Conservation (phyloP, 2,888 invertebrate genomes). For the Synergus itoensis region DNA sequence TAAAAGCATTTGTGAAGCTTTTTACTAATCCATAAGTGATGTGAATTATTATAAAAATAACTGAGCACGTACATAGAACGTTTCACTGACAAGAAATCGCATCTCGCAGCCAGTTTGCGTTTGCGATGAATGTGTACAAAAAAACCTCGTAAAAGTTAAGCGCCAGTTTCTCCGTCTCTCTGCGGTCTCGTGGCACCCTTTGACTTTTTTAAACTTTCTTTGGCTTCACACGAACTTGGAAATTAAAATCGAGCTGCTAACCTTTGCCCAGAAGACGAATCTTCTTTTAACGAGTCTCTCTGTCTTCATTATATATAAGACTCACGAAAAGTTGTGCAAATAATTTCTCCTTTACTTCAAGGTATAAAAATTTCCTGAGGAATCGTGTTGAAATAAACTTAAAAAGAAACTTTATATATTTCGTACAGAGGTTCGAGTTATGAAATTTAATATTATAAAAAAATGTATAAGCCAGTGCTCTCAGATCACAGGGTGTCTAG, state of each 20-base stretch:
- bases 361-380: too few relatives aligned
- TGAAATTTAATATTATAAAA: background rate
- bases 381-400: too few relatives aligned
- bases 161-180: background rate
- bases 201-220: conserved; percentile 19
- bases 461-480: background rate
- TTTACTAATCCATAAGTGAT: background rate
- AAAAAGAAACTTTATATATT: too few relatives aligned
- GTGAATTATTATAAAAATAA: conserved; percentile 20
- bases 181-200: conserved; percentile 11
- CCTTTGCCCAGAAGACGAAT: background rate
- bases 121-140: conserved; percentile 13
- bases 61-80: background rate
- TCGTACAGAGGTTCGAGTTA: too few relatives aligned
- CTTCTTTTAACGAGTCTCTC: background rate
- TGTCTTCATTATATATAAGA: background rate
- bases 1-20: background rate
- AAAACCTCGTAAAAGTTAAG: background rate
- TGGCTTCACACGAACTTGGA: background rate
- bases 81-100: conserved; percentile 16
- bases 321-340: background rate
- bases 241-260: conserved; percentile 6
- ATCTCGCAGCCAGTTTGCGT: background rate
- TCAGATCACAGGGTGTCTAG: too few relatives aligned
- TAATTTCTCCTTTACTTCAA: background rate